Conservation (phyloP, 2,797 vertebrate species). For the Ispidina picta region DNA sequence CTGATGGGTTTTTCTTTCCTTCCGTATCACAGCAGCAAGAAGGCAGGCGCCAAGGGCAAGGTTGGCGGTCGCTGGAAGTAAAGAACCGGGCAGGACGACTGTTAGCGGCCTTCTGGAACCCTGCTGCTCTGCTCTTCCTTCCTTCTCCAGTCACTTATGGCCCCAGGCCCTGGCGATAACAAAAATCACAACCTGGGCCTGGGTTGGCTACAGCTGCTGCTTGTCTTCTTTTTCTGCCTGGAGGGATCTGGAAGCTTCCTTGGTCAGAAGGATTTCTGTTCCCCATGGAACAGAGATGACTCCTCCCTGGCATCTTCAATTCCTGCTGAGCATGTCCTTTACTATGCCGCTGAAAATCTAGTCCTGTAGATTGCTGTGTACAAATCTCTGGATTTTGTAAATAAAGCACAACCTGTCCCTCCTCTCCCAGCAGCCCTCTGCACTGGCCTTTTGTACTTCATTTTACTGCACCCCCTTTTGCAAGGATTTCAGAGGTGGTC, state of each 20-base stretch:
- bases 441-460: neutral
- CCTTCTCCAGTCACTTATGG: slow-evolving; percentile 18
- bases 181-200: neutral
- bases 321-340: slow-evolving; percentile 5
- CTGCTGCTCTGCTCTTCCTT: slow-evolving; percentile 38
- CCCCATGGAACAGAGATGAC: slow-evolving; percentile 1
- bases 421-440: slow-evolving; percentile 27
- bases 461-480: neutral
- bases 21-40: slow-evolving; percentile 92
- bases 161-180: neutral
- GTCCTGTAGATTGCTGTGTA: slow-evolving; percentile 59
- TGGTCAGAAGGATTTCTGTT: slow-evolving; percentile 37
- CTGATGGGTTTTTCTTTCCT: slow-evolving; percentile 32
- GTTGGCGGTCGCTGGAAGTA: slow-evolving; percentile 96
- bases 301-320: slow-evolving; percentile 53
- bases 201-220: slow-evolving; percentile 50
- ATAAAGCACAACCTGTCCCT: slow-evolving; percentile 83
- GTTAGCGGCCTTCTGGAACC: neutral
- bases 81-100: slow-evolving; percentile 50
- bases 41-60: slow-evolving; percentile 86
- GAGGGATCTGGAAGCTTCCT: slow-evolving; percentile 35
- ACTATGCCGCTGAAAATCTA: neutral
- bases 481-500: neutral
- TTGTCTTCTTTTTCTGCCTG: slow-evolving; percentile 21
- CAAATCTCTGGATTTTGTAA: slow-evolving; percentile 81